Percentiles rank a stretch among this genome's conserved stretches.
phyloP scores from a whole-genome alignment of 2,797 vertebrate species.

The Lophius americanus region DNA sequence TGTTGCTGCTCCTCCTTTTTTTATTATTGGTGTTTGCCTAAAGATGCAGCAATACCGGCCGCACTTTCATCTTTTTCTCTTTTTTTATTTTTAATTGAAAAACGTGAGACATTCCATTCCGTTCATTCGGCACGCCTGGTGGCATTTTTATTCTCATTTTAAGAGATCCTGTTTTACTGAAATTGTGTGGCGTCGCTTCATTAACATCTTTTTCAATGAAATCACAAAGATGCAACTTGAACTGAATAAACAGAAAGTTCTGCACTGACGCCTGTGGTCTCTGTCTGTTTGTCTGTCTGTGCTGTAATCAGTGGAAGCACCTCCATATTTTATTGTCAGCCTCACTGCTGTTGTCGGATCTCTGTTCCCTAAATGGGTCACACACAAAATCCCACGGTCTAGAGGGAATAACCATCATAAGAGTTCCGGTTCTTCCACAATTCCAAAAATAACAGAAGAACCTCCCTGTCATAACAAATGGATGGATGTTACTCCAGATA shows the following conservation, averaged over 20 bases:
- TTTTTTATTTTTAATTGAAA: no score
- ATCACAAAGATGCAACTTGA: slow-evolving; percentile 24
- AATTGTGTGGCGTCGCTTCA: background rate
- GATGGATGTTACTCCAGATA: no score
- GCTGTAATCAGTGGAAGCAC: slow-evolving; percentile 55
- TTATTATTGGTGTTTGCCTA: background rate
- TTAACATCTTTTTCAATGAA: slow-evolving; percentile 6
- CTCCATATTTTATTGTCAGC: slow-evolving; percentile 38
- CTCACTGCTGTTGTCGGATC: background rate
- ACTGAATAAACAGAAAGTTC: slow-evolving; percentile 61
- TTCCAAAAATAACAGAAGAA: no score
- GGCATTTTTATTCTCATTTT: background rate
- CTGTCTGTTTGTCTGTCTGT: no score
- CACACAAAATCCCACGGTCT: background rate
- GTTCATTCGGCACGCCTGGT: slow-evolving; percentile 44
- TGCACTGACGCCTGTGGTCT: slow-evolving; percentile 20
- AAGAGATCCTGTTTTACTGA: background rate
- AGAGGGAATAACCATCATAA: no score
- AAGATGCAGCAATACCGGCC: slow-evolving; percentile 8
- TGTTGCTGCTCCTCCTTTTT: background rate
- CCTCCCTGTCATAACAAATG: no score
- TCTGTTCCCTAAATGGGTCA: slow-evolving; percentile 28
- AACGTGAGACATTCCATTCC: slow-evolving; percentile 59
- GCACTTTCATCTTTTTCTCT: background rate
- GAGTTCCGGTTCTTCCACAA: no score